phyloP scores from a whole-genome alignment of 2,888 invertebrate genomes.

The Thera britannica region DNA sequence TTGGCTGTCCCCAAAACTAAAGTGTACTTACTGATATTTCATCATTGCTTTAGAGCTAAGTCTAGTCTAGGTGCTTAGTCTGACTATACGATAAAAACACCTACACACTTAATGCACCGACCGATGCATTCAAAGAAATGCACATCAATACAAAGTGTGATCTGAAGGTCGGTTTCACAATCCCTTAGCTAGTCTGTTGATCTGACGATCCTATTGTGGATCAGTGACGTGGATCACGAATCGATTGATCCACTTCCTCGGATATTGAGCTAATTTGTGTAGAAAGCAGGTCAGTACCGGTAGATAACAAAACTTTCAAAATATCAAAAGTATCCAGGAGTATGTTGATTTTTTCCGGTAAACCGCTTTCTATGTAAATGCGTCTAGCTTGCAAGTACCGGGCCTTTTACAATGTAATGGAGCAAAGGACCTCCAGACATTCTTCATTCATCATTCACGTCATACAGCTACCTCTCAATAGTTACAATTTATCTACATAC shows the following conservation, averaged over 20 bases:
- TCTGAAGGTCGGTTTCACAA: constrained; percentile 70
- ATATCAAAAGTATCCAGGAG: too few relatives aligned
- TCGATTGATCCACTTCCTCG: constrained; percentile 57
- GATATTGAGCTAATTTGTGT: constrained; percentile 35
- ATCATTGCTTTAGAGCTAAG: too few relatives aligned
- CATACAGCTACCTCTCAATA: constrained; percentile 4
- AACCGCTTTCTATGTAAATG: constrained; percentile 12
- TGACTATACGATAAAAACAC: too few relatives aligned
- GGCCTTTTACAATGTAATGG: constrained; percentile 37
- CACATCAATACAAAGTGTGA: constrained; percentile 58
- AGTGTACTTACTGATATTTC: too few relatives aligned
- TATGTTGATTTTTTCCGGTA: neutral
- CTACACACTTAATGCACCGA: constrained; percentile 2
- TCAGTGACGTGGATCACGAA: constrained; percentile 66
- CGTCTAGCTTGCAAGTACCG: constrained; percentile 9
- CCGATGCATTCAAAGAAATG: constrained; percentile 46
- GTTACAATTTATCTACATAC: constrained; percentile 13
- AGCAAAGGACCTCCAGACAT: constrained; percentile 42
- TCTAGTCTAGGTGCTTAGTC: too few relatives aligned
- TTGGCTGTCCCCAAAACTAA: too few relatives aligned
- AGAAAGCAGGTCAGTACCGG: constrained; percentile 9
- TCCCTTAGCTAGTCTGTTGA: constrained; percentile 39
- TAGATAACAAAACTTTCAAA: neutral
- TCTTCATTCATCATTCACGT: constrained; percentile 36
- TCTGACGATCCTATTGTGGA: constrained; percentile 66